phyloP scores from a whole-genome alignment of 35 echinoderm and acorn worm genomes.

The Chiridota heheva region DNA sequence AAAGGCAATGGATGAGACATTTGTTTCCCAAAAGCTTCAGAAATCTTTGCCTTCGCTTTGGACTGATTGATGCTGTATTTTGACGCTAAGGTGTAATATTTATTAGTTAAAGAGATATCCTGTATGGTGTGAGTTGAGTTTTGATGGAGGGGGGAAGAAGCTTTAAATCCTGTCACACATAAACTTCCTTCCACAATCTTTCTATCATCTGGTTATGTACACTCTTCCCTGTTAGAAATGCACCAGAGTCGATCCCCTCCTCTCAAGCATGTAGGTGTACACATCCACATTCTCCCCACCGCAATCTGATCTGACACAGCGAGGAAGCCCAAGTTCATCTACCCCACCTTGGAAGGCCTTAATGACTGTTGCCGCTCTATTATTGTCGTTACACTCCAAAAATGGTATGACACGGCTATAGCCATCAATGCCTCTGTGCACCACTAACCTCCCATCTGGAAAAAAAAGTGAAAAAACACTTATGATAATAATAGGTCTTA shows the following conservation, averaged over 20 bases:
- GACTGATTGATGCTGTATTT: too few species aligned
- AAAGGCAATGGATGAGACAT: constrained; percentile 35
- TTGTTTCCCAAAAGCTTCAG: constrained; percentile 42
- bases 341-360: constrained; percentile 37
- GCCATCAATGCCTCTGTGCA: constrained; percentile 68
- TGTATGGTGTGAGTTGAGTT: too few species aligned
- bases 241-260: constrained; percentile 27
- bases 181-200: constrained; percentile 70
- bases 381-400: constrained; percentile 34
- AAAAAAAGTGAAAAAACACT: constrained; percentile 26
- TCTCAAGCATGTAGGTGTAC: constrained; percentile 36
- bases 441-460: constrained; percentile 53
- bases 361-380: constrained; percentile 34
- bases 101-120: too few species aligned
- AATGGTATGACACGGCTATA: constrained; percentile 29
- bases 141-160: too few species aligned
- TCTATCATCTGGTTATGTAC: constrained; percentile 65
- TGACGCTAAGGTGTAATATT: too few species aligned
- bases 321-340: constrained; percentile 29
- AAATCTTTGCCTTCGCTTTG: constrained; percentile 6
- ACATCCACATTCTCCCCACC: constrained; percentile 68
- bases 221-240: constrained; percentile 57
- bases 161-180: too few species aligned
- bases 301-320: constrained; percentile 36
- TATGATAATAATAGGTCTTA: too few species aligned